Base-by-base conservation (phyloP, 2,888 invertebrate genomes). In the Sclerodermus sp. region DNA sequence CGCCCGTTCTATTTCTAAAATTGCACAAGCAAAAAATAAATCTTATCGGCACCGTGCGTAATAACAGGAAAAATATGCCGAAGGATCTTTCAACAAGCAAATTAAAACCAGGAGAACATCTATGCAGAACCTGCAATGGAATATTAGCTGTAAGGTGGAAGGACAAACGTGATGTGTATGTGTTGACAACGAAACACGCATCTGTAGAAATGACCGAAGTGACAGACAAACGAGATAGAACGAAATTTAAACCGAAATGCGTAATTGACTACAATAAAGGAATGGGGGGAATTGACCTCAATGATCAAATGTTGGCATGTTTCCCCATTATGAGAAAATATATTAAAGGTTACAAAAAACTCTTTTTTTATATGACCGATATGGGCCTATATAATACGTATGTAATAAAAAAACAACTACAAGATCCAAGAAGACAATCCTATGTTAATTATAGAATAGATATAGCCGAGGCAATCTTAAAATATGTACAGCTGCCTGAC, bases 311-410 rank as follows among this genome's bases (percentile, higher is more conserved):
- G 37, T 43, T 51, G 41, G 49, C 58, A 29, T 52, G 48, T 53
- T 63, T 57, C 41, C 58, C 55, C 15, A 42, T 62, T 34, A 64
- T 57, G 55, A 47, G 53, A 43, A 53, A 58, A 48, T 48, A 15
- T 34, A 29, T 59, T 12, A 64, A 60, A 42, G 49, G 58, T 9
- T 64, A 60, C 37, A 53, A 47, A 51, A 61, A 64, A 53, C 49
- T 51, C 10, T 51, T 55, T 46, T 60, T 54, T 42, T 53, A 60
- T 34, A 44, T 62, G 45, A 37, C 53, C 12, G 52, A 61, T 39
- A 55, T 57, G 42, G 49, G 36, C n/a, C 30, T 62, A 29, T 59
- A 36, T 45, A 61, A 61, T 45, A 42, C 53, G 15, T 51, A 43
- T 30, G 9, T 48, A 29, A 32, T 42, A 14, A 6, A 34, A 6